phyloP scores from a whole-genome alignment of 2,888 invertebrate species.

The Leptopilina drosophilae region DNA sequence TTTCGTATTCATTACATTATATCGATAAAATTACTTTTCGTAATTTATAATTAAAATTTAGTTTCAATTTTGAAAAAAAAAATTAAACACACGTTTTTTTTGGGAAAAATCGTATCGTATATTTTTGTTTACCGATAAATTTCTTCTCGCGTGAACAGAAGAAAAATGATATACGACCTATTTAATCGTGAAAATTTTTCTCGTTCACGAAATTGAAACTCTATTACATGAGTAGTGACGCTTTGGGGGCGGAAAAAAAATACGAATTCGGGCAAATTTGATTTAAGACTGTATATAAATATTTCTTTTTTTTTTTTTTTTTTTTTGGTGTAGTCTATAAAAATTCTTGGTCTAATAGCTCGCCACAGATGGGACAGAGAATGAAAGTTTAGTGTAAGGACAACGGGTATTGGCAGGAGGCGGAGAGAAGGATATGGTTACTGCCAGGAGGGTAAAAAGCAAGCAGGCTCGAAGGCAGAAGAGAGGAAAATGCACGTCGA shows the following conservation, averaged over 20 bases:
- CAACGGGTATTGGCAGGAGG: conserved; percentile 18
- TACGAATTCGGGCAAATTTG: conserved; percentile 39
- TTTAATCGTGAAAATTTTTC: conserved; percentile 2
- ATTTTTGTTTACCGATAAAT: no score
- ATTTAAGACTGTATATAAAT: conserved; percentile 61
- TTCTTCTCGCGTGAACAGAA: no score
- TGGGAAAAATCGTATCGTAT: no score
- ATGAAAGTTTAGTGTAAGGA: conserved; percentile 22
- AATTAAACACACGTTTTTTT: no score
- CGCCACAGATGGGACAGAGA: conserved; percentile 51
- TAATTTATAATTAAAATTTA: no score
- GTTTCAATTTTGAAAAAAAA: no score
- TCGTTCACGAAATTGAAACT: no score
- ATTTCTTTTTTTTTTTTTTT: conserved; percentile 61
- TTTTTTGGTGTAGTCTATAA: conserved; percentile 62
- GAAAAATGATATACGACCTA: conserved; percentile 46
- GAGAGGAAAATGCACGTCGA: conserved; percentile 52
- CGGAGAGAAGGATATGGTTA: conserved; percentile 37
- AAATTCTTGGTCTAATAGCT: conserved; percentile 73
- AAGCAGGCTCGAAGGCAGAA: conserved; percentile 23
- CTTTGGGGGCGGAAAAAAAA: conserved; percentile 40
- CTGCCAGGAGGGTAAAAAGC: conserved; percentile 43
- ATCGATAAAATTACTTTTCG: no score
- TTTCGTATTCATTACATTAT: no score
- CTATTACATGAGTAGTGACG: no score